Conservation (phyloP, 2,797 vertebrate genomes). For the Myiothlypis chrysogaster region DNA sequence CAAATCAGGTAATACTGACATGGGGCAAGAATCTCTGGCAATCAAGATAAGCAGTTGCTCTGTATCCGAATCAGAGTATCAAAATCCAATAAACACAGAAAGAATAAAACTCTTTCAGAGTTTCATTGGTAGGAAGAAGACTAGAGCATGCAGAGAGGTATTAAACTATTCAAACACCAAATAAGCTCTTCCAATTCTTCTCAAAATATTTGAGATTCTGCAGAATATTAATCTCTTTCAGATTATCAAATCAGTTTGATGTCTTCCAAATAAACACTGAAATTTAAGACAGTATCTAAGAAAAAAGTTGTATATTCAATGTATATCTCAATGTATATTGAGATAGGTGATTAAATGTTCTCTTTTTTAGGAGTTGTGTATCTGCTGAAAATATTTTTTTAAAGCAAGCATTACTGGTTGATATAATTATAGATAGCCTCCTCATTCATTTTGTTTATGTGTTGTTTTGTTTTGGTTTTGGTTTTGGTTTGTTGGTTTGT, state of each 20-base stretch:
- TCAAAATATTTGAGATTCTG: background rate
- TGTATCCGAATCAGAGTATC: background rate
- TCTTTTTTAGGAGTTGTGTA: background rate
- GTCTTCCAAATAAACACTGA: background rate
- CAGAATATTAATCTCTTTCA: background rate
- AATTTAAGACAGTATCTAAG: background rate
- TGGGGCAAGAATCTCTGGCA: background rate
- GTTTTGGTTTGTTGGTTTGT: background rate
- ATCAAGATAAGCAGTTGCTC: background rate
- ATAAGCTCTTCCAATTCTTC: background rate
- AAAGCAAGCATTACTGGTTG: background rate
- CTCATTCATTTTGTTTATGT: no score
- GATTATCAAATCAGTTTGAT: background rate
- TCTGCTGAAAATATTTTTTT: background rate
- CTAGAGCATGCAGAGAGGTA: background rate
- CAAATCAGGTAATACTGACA: background rate
- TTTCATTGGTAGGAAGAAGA: background rate
- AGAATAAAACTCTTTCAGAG: background rate
- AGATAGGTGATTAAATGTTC: background rate
- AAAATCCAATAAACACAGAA: background rate
- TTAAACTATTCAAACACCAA: background rate
- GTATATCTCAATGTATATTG: background rate
- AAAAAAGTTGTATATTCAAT: background rate
- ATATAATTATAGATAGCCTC: background rate
- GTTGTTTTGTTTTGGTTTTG: no score